A percentile compares a stretch with the other conserved stretches of the same genome.
phyloP scores from a whole-genome alignment of 2,888 invertebrate species.

The Drosophila nigricruria region DNA sequence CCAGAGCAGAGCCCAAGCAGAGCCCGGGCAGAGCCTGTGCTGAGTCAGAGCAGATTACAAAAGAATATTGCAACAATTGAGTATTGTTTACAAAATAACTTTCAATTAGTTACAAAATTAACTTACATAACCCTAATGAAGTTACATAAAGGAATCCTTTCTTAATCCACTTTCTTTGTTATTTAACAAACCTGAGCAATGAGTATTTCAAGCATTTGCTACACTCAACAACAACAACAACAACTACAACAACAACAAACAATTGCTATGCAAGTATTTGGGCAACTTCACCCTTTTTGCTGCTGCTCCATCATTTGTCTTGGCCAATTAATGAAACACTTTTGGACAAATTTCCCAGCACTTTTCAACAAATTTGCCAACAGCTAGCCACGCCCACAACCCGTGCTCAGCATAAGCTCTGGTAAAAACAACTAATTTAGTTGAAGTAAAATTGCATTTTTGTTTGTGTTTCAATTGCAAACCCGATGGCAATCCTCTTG shows the following conservation, averaged over 20 bases:
- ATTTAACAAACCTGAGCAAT: constrained; percentile 1
- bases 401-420: not conserved
- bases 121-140: constrained; percentile 2
- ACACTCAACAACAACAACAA: not conserved
- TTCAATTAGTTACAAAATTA: not conserved
- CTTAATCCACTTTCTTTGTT: not conserved
- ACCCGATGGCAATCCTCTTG: not conserved
- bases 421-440: constrained; percentile 61
- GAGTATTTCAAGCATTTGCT: constrained; percentile 2
- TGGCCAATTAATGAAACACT: constrained; percentile 67
- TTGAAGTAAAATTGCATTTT: constrained; percentile 67
- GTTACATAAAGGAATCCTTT: not conserved
- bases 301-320: constrained; percentile 14
- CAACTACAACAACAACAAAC: not conserved
- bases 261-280: constrained; percentile 1
- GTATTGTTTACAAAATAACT: not conserved
- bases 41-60: no score
- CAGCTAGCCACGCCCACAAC: not conserved
- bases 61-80: not conserved
- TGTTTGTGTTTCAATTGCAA: constrained; percentile 56
- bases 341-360: constrained; percentile 54
- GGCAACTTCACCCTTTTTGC: not conserved
- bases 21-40: no score
- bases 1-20: no score
- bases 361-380: constrained; percentile 55